Evolutionary conservation across 2,113 vertebrate genomes (phyloP), one percentile per base, ranked within the genome.

Genomic region (Myotis brandtii): DNA sequence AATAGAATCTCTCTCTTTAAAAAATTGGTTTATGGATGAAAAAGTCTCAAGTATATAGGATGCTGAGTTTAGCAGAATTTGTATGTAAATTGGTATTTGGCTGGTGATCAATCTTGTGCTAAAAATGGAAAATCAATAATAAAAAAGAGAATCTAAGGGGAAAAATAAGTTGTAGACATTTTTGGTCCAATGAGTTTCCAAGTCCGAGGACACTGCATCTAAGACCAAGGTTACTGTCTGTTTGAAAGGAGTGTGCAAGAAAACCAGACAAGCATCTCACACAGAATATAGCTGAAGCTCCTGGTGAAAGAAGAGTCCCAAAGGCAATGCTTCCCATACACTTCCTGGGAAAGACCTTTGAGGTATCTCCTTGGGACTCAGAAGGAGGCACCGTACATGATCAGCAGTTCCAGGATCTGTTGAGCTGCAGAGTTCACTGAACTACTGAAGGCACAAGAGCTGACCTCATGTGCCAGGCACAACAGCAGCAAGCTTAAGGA

Each of bases 1-100:
- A 97, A 97, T 96, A 95, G 93, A 96, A 83, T 94, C 91, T 93
- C 96, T 96, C 95, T 97, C 96, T 97, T 97, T 97, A 97, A 98
- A 97, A 97, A 96, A 97, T 96, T 96, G 94, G 97, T 98, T 97
- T 97, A 97, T 97, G 95, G 97, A 97, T 95, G 86, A 96, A 97
- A 97, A 98, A 95, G 89, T 96, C 92, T 89, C 96, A 96, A 96
- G 91, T 94, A 96, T 94, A 94, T 87, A 96, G 93, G 96, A 87
- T 97, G 97, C 97, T 98, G 97, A 98, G 97, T 97, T 95, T 97
- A 97, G 97, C 97, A 97, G 96, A 98, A 97, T 97, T 95, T 97
- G 93, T 97, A 98, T 98, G 97, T 98, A 98, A 98, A 98, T 98
- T 97, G 96, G 96, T 98, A 95, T 97, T 98, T 98, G 97, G 96